A percentile compares a stretch with the other conserved stretches of the same genome.
These are phyloP conservation scores for Drosophila limbata DNA, from an alignment of 2,888 invertebrate genomes.

Conservation along the genomic window DNA sequence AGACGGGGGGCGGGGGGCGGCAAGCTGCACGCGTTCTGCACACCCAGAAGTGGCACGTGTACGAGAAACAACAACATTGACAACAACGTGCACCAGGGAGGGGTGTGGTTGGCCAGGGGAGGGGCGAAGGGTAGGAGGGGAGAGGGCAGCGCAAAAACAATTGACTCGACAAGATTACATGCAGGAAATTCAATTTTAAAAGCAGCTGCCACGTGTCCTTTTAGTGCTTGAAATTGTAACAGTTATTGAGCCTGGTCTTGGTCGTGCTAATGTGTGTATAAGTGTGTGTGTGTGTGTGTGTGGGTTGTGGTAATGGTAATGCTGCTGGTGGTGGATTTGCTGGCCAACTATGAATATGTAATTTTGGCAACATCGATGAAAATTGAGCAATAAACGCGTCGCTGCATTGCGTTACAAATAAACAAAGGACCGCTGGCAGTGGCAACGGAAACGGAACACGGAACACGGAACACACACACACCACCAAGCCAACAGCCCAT, in stretches of 20 bases:
- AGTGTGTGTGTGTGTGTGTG: conserved; percentile 35
- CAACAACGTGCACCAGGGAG: neutral
- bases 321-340: conserved; percentile 34
- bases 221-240: conserved; percentile 84
- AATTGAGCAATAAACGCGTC: conserved; percentile 76
- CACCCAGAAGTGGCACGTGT: conserved; percentile 58
- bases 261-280: conserved; percentile 18
- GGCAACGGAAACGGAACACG: conserved; percentile 77
- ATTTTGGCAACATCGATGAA: conserved; percentile 64
- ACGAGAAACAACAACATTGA: conserved; percentile 22
- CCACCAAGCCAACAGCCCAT: conserved; percentile 22
- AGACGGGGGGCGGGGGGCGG: neutral
- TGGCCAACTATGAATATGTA: conserved; percentile 67
- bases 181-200: conserved; percentile 85
- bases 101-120: conserved; percentile 1
- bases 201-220: conserved; percentile 85
- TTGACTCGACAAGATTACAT: conserved; percentile 83
- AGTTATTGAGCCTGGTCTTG: conserved; percentile 64
- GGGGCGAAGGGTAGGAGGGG: no score
- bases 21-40: conserved; percentile 39
- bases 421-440: conserved; percentile 63
- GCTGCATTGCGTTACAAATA: conserved; percentile 75
- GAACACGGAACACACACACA: conserved; percentile 30
- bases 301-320: conserved; percentile 53
- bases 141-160: conserved; percentile 68